Conservation (phyloP, 2,888 invertebrate genomes). For the Tupiocoris notatus region DNA sequence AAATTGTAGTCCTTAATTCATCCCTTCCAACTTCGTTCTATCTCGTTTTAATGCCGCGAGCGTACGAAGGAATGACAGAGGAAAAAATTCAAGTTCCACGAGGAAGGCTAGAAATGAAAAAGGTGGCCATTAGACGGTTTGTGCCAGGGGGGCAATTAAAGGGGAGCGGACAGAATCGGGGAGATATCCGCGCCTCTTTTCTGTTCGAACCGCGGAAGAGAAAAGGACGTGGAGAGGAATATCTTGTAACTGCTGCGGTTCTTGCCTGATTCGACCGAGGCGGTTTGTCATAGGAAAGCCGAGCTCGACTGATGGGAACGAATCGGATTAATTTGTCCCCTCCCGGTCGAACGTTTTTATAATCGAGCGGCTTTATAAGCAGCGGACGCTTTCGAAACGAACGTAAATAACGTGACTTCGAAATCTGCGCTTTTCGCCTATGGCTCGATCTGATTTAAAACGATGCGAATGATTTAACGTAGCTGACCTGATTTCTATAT, state of each 20-base stretch:
- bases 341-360: conserved; percentile 7
- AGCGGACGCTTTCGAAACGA: too few relatives aligned
- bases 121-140: conserved; percentile 30
- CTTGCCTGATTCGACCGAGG: background rate
- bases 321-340: conserved; percentile 38
- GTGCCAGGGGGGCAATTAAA: conserved; percentile 27
- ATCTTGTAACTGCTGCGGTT: background rate
- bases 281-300: background rate
- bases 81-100: conserved; percentile 11
- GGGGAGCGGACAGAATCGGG: conserved; percentile 37
- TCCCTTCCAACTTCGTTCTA: conserved; percentile 7
- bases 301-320: conserved; percentile 4
- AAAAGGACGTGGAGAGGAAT: background rate
- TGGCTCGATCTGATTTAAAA: too few relatives aligned
- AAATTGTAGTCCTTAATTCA: conserved; percentile 36
- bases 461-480: too few relatives aligned
- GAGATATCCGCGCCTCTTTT: conserved; percentile 28
- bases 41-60: conserved; percentile 1
- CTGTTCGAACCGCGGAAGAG: too few relatives aligned
- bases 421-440: too few relatives aligned
- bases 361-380: too few relatives aligned
- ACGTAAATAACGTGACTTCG: too few relatives aligned
- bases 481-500: too few relatives aligned
- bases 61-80: background rate
- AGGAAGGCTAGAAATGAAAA: conserved; percentile 34